phyloP scores from a whole-genome alignment of 2,888 invertebrate species.

The Dicranocentrus wangi region DNA sequence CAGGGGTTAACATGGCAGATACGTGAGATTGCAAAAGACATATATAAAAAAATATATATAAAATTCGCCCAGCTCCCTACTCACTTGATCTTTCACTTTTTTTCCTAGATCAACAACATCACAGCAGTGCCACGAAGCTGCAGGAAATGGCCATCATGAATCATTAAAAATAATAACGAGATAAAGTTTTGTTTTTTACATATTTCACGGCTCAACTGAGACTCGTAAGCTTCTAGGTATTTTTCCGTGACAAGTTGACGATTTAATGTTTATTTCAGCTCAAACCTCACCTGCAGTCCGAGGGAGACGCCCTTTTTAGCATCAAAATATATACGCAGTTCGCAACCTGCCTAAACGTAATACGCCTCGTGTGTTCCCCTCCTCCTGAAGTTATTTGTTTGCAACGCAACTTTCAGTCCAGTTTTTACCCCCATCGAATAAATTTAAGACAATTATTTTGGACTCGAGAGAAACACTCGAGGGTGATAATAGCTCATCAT shows the following conservation, averaged over 20 bases:
- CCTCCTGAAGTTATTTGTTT: too few relatives aligned
- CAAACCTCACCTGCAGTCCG: neutral
- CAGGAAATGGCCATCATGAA: conserved; percentile 12
- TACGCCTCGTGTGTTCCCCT: too few relatives aligned
- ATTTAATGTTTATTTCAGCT: neutral
- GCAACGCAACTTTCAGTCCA: conserved; percentile 23
- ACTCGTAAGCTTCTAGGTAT: too few relatives aligned
- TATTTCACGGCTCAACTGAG: conserved; percentile 6
- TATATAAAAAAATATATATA: too few relatives aligned
- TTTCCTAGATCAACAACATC: too few relatives aligned
- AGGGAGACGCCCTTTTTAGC: neutral
- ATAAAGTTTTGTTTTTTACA: conserved; percentile 1
- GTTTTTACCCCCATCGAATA: neutral
- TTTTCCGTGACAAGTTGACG: conserved; percentile 6
- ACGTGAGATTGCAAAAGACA: too few relatives aligned
- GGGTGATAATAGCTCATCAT: neutral
- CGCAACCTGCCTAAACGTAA: too few relatives aligned
- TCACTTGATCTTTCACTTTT: conserved; percentile 1
- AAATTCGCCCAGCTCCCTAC: too few relatives aligned
- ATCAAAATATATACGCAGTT: too few relatives aligned
- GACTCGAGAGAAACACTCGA: neutral
- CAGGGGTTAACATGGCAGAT: too few relatives aligned
- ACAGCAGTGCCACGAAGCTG: neutral
- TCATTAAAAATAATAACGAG: conserved; percentile 11
- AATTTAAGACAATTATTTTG: neutral